A percentile compares a stretch with the other conserved stretches of the same genome.
These are phyloP conservation scores for Alauda arvensis DNA, from an alignment of 2,797 vertebrate species.

Conservation along the genomic window DNA sequence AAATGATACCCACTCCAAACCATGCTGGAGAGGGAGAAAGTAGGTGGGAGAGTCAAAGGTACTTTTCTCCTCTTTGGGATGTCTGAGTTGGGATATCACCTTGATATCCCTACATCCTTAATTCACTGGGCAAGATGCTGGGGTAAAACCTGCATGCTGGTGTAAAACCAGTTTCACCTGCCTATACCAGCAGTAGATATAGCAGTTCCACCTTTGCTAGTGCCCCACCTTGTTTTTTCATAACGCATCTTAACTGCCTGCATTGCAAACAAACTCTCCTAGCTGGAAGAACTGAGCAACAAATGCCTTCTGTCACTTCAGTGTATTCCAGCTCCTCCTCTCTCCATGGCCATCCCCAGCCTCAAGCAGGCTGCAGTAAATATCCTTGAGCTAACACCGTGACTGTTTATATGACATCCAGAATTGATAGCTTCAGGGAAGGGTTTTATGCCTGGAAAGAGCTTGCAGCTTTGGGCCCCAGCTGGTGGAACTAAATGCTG, in stretches of 20 bases:
- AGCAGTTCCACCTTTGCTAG: neutral
- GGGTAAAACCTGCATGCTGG: neutral
- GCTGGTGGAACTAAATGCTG: neutral
- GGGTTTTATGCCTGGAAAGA: neutral
- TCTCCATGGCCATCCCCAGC: neutral
- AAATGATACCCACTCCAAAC: neutral
- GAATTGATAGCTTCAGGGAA: neutral
- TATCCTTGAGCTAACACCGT: neutral
- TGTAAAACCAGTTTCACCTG: neutral
- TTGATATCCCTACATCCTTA: neutral
- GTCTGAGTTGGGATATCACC: neutral
- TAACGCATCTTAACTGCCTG: neutral
- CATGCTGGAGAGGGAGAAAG: neutral
- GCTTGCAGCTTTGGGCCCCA: neutral
- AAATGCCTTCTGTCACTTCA: fast-evolving
- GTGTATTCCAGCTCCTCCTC: neutral
- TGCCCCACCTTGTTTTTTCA: neutral
- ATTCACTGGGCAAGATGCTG: neutral
- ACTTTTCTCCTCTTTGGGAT: neutral
- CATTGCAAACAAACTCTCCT: neutral
- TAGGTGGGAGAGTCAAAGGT: neutral
- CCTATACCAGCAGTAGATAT: too few relatives aligned
- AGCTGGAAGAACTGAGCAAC: neutral
- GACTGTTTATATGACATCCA: neutral
- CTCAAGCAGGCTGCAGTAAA: neutral